phyloP scores from a whole-genome alignment of 2,113 vertebrate genomes.

The Micronycteris hirsuta region DNA sequence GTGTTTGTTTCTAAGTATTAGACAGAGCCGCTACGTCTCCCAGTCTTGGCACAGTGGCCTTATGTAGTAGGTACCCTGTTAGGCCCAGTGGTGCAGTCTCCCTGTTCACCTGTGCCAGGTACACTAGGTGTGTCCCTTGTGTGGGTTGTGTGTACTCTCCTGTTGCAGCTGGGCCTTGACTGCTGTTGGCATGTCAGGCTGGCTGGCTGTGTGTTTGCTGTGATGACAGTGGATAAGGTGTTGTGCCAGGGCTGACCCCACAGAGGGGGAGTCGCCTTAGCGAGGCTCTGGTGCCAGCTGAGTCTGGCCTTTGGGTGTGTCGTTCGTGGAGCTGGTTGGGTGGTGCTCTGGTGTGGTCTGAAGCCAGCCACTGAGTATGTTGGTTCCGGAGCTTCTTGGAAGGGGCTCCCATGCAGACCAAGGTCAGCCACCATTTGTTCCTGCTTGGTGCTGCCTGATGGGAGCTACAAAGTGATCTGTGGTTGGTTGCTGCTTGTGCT shows the following conservation, averaged over 20 bases:
- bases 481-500: neutral
- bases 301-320: neutral
- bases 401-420: neutral
- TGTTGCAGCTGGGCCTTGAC: neutral
- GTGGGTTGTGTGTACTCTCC: neutral
- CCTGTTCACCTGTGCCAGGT: neutral
- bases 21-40: neutral
- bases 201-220: neutral
- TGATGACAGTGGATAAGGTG: neutral
- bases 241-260: neutral
- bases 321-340: neutral
- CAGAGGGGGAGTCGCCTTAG: neutral
- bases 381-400: neutral
- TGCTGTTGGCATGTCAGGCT: neutral
- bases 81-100: neutral
- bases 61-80: neutral
- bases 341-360: neutral
- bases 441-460: neutral
- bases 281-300: neutral
- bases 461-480: neutral
- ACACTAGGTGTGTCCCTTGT: neutral
- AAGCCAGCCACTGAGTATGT: neutral
- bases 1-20: neutral
- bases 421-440: neutral
- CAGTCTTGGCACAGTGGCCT: neutral